Evolutionary conservation across 2,888 invertebrate genomes (phyloP).

Genomic region (Acleris literana): DNA sequence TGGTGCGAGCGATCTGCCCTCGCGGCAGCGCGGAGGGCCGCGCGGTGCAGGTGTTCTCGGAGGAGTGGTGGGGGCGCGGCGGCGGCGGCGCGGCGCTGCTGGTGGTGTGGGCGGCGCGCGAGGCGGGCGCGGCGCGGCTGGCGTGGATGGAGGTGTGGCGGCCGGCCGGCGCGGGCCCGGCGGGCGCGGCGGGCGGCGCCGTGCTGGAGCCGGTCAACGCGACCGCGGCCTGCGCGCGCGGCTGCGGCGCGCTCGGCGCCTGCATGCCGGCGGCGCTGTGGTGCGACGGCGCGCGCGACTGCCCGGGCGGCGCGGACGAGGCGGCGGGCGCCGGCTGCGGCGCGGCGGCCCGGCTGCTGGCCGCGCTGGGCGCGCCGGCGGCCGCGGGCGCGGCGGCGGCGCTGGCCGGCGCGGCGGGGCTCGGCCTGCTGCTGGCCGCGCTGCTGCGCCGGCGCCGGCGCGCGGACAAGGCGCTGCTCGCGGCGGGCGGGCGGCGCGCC

Average conservation of each 20-base stretch:
- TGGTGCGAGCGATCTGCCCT: slow-evolving; percentile 89
- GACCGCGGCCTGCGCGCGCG: slow-evolving; percentile 58
- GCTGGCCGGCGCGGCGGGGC: slow-evolving; percentile 76
- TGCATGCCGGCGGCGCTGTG: slow-evolving; percentile 89
- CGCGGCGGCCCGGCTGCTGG: slow-evolving; percentile 67
- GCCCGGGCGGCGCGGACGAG: slow-evolving; percentile 89
- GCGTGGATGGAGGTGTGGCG: slow-evolving; percentile 61
- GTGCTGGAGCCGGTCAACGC: slow-evolving; percentile 52
- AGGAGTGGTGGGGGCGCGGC: slow-evolving; percentile 86
- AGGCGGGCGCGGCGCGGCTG: slow-evolving; percentile 89
- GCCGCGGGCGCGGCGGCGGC: slow-evolving; percentile 84
- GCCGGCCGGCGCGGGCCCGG: slow-evolving; percentile 69
- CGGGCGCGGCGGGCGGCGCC: slow-evolving; percentile 71
- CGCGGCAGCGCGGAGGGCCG: slow-evolving; percentile 87
- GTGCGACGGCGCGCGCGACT: slow-evolving; percentile 88
- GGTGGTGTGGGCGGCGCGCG: slow-evolving; percentile 92
- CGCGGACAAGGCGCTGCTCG: slow-evolving; percentile 84
- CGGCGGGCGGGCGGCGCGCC: slow-evolving; percentile 84
- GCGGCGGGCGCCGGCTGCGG: slow-evolving; percentile 66
- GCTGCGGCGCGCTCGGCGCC: slow-evolving; percentile 89
- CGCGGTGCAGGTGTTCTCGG: slow-evolving; percentile 90
- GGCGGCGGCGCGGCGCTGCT: slow-evolving; percentile 87
- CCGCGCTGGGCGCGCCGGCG: slow-evolving; percentile 85
- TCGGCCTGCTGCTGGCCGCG: slow-evolving; percentile 76
- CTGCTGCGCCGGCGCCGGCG: slow-evolving; percentile 76